These are phyloP conservation scores for Sitobion miscanthi DNA, from an alignment of 1,140 invertebrate species.

Conservation along the genomic window DNA sequence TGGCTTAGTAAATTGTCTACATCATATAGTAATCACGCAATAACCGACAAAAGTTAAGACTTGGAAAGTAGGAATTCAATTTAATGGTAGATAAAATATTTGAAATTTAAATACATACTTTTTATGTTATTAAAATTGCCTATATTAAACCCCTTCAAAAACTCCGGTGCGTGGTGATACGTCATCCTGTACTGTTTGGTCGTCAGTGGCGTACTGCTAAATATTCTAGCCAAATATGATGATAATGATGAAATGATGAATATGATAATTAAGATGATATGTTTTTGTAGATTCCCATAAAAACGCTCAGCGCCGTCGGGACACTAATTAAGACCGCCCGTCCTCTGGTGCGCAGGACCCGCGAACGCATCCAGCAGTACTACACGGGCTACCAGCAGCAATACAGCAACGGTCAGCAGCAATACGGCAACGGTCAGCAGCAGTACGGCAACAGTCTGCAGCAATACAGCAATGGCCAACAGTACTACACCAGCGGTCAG, in stretches of 20 bases:
- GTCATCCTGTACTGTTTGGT: not conserved
- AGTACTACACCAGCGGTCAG: not conserved
- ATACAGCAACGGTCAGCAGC: not conserved
- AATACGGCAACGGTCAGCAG: not conserved
- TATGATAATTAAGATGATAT: not conserved
- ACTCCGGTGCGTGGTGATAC: not conserved
- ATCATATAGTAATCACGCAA: not conserved
- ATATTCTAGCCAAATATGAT: not conserved
- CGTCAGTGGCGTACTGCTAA: too few species aligned
- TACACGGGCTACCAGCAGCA: conserved; percentile 56
- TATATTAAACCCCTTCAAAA: not conserved
- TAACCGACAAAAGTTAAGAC: not conserved
- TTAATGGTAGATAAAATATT: not conserved
- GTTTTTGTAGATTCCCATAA: conserved; percentile 57
- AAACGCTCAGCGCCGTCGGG: conserved; percentile 57
- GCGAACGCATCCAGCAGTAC: conserved; percentile 57
- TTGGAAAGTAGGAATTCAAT: not conserved
- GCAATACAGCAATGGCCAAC: too few species aligned
- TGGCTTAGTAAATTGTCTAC: not conserved
- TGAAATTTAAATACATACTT: not conserved
- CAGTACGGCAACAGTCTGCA: not conserved
- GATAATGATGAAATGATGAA: not conserved
- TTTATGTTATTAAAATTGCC: not conserved
- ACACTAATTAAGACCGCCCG: conserved; percentile 57
- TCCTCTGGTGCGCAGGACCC: conserved; percentile 56